Evolutionary conservation across 1,140 invertebrate genomes (phyloP).

Genomic region (Drosophila repleta): DNA sequence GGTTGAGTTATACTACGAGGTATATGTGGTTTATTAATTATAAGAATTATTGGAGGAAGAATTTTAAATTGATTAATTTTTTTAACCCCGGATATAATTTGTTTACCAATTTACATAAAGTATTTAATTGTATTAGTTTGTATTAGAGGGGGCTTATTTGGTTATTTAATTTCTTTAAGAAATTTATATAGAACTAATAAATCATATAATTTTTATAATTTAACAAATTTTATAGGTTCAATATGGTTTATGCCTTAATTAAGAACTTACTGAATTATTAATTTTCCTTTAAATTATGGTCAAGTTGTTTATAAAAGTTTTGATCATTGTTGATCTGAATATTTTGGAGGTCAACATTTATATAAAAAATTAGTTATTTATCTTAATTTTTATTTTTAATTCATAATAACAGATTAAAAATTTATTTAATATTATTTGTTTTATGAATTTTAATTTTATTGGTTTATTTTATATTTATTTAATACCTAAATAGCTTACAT

Average conservation of each 20-base stretch:
- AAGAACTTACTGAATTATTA: constrained; percentile 69
- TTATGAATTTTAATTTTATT: constrained; percentile 82
- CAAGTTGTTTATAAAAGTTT: constrained; percentile 74
- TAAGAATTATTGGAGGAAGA: constrained; percentile 84
- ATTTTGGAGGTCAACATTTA: constrained; percentile 83
- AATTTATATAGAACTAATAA: too few relatives aligned
- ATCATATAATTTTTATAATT: constrained; percentile 77
- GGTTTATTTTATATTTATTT: constrained; percentile 81
- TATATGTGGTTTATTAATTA: constrained; percentile 85
- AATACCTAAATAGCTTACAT: constrained; percentile 86
- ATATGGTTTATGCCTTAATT: constrained; percentile 84
- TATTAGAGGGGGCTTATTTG: too few relatives aligned
- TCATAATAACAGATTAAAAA: too few relatives aligned
- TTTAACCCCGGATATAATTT: constrained; percentile 84
- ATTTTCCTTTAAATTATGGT: constrained; percentile 46
- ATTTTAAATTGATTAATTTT: constrained; percentile 84
- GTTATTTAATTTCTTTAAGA: too few relatives aligned
- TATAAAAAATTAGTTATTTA: constrained; percentile 61
- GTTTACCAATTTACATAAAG: constrained; percentile 84
- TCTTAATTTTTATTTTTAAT: too few relatives aligned
- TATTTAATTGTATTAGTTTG: constrained; percentile 84
- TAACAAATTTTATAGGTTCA: constrained; percentile 73
- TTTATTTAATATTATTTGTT: constrained; percentile 84
- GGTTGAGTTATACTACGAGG: constrained; percentile 84
- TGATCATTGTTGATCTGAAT: constrained; percentile 85